Conservation (phyloP, 2,888 invertebrate species). For the Lasioglossum lativentre region DNA sequence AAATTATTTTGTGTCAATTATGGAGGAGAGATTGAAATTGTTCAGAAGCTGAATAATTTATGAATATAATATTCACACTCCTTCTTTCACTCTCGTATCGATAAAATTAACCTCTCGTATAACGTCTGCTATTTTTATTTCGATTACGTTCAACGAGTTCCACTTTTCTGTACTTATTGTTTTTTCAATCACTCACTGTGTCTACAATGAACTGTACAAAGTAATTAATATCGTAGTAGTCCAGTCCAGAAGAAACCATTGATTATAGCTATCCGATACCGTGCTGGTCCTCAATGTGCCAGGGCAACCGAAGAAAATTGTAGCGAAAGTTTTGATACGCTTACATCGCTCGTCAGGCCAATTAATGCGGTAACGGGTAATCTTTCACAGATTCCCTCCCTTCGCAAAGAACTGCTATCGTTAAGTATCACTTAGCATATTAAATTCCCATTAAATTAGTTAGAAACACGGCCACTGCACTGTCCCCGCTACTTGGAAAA, state of each 20-base stretch:
- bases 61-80: too few relatives aligned
- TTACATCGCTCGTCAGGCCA: not conserved
- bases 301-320: not conserved
- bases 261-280: not conserved
- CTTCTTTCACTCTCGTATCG: too few relatives aligned
- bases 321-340: slow-evolving; percentile 3
- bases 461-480: not conserved
- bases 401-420: not conserved
- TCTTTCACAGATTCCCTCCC: slow-evolving; percentile 14
- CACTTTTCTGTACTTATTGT: not conserved
- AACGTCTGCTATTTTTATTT: not conserved
- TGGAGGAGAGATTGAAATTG: too few relatives aligned
- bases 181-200: not conserved
- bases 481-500: not conserved
- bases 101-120: not conserved
- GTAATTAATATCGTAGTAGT: not conserved
- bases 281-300: not conserved
- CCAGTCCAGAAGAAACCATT: not conserved
- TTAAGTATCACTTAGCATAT: slow-evolving; percentile 28
- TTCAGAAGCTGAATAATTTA: too few relatives aligned
- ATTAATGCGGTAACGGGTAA: slow-evolving; percentile 26
- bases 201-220: not conserved
- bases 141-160: not conserved
- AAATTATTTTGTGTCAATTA: too few relatives aligned
- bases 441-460: slow-evolving; percentile 32